Base-by-base conservation (phyloP, 1,140 invertebrate species). In the Theocolax elegans region DNA sequence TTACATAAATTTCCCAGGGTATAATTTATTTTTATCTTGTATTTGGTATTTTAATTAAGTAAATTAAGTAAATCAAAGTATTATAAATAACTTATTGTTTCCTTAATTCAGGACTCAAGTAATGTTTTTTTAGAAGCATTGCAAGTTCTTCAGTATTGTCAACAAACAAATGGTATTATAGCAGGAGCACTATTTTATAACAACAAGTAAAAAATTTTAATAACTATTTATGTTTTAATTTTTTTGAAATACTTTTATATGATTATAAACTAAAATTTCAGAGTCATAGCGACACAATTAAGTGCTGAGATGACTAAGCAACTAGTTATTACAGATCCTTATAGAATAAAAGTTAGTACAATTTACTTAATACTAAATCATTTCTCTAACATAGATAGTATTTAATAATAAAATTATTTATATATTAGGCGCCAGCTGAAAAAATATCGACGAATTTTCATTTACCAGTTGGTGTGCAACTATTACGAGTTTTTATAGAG, bases 91-190 rank as follows among this genome's bases (percentile, higher is more conserved):
- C 35, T 3, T 23, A 21, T 42, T n/a, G 9, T 19, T 25, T 25
- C 27, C 38, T 27, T 35, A 13, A 15, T 60, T 68, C 80, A 94
- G 92, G 94, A 91, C 84, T 92, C 92, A 25, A 93, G 91, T 76
- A 92, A 90, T 73, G 89, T 94, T 65, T 94, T 92, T 80, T 87
- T 94, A 79, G 92, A 94, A 85, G 90, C 92, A n/a, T 90, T 92
- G 82, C 91, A 94, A 80, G 88, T 94, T 53, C 83, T 95, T 48
- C 91, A 94, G 72, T 90, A 90, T 76, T 94, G 92, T 79, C 91
- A 93, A 81, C 88, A 90, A 73, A 91, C 88, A 53, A 88, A 87
- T 73, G 91, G 92, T 35, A 89, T 94, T 59, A 84, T 95, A 19
- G 94, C 92, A 19, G 94, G 93, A 64, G 88, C 90, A 27, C 87